Conservation (phyloP, 2,797 vertebrate species). For the Margarornis squamiger region DNA sequence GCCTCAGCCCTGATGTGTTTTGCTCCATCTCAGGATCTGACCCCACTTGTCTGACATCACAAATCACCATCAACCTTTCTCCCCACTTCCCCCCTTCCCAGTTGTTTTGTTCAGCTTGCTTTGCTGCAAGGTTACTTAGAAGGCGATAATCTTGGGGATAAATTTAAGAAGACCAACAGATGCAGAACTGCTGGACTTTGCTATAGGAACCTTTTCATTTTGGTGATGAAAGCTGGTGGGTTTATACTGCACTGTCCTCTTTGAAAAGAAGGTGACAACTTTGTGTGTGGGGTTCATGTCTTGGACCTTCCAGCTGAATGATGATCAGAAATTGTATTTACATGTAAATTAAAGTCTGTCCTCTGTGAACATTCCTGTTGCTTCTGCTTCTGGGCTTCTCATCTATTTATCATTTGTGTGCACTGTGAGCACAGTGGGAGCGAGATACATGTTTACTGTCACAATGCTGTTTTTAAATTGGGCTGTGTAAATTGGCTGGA, state of each 20-base stretch:
- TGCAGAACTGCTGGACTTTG: not conserved
- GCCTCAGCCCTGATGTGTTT: not conserved
- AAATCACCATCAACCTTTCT: not conserved
- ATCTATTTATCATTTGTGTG: constrained; percentile 76
- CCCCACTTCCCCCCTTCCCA: not conserved
- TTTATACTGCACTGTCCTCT: not conserved
- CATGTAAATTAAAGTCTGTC: constrained; percentile 79
- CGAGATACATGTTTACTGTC: constrained; percentile 59
- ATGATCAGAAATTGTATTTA: constrained; percentile 73
- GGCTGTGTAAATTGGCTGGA: constrained; percentile 21
- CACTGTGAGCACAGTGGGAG: constrained; percentile 78
- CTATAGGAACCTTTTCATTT: not conserved
- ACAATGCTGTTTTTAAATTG: constrained; percentile 45
- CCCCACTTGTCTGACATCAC: not conserved
- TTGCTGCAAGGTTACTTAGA: not conserved
- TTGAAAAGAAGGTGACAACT: not conserved
- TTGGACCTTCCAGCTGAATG: constrained; percentile 56
- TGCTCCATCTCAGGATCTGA: not conserved
- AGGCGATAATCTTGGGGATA: not conserved
- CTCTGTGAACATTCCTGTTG: constrained; percentile 63
- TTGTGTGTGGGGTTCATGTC: not conserved
- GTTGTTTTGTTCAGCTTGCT: not conserved
- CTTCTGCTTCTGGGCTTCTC: constrained; percentile 62
- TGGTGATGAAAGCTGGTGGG: not conserved
- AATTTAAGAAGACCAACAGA: not conserved